These are phyloP conservation scores for Meteorus colon DNA, from an alignment of 2,888 invertebrate genomes.

Conservation along the genomic window DNA sequence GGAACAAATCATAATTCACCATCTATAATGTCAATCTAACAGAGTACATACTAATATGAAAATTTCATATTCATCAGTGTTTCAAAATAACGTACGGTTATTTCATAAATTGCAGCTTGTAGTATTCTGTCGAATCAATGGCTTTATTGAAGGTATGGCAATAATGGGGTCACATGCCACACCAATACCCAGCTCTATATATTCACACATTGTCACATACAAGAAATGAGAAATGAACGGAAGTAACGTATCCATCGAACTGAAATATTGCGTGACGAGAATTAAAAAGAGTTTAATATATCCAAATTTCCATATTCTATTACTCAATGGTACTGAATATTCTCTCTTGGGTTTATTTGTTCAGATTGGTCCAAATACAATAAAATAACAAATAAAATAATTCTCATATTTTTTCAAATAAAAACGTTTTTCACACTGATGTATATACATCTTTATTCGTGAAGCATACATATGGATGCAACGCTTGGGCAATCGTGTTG, in stretches of 20 bases:
- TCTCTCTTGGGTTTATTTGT: too few species aligned
- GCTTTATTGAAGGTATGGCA: conserved; percentile 44
- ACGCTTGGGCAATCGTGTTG: conserved; percentile 20
- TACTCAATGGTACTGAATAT: too few species aligned
- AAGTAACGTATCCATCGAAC: not conserved
- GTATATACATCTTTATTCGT: not conserved
- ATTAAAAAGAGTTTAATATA: too few species aligned
- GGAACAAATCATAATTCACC: too few species aligned
- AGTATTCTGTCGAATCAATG: conserved; percentile 35
- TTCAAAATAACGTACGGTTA: conserved; percentile 12
- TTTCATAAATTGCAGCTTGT: too few species aligned
- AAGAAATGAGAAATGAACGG: not conserved
- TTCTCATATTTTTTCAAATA: not conserved
- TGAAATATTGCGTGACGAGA: too few species aligned
- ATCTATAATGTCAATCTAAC: too few species aligned
- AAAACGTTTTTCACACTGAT: not conserved
- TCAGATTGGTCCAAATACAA: too few species aligned
- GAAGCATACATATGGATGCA: not conserved
- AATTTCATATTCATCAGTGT: too few species aligned
- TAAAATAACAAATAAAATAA: too few species aligned
- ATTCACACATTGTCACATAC: not conserved
- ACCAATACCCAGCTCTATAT: not conserved
- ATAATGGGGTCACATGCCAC: conserved; percentile 51
- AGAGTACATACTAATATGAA: too few species aligned
- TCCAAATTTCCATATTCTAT: too few species aligned